phyloP scores from a whole-genome alignment of 2,888 invertebrate genomes.

The Hedya salicella region DNA sequence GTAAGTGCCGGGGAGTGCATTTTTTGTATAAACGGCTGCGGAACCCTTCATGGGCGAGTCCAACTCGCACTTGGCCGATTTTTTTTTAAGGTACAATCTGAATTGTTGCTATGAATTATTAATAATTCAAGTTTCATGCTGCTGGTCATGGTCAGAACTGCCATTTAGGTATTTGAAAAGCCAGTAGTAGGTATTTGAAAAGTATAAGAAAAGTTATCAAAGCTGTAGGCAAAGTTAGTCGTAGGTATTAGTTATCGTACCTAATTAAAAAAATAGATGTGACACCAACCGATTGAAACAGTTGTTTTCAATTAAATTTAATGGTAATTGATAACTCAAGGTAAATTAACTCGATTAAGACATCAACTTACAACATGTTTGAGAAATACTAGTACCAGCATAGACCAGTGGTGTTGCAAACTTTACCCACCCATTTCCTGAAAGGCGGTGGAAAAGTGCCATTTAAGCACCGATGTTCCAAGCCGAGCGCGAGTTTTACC shows the following conservation, averaged over 20 bases:
- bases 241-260: too few species aligned
- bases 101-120: constrained; percentile 12
- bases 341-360: not conserved
- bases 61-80: too few species aligned
- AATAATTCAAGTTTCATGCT: constrained; percentile 12
- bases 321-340: not conserved
- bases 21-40: too few species aligned
- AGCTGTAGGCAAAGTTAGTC: too few species aligned
- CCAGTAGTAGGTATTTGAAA: not conserved
- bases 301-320: not conserved
- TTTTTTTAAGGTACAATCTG: too few species aligned
- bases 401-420: constrained; percentile 1
- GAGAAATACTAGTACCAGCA: not conserved
- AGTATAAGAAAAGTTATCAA: too few species aligned
- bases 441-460: constrained; percentile 13
- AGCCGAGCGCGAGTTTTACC: not conserved
- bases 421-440: constrained; percentile 22
- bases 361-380: constrained; percentile 11
- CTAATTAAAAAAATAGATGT: too few species aligned
- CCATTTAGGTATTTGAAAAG: too few species aligned
- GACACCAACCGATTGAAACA: not conserved
- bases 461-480: constrained; percentile 14
- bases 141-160: constrained; percentile 25
- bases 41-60: too few species aligned
- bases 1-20: too few species aligned